A percentile compares a stretch with the other conserved stretches of the same genome.
These are phyloP conservation scores for Phrynocephalus versicolor DNA, from an alignment of 2,113 vertebrate species.

Conservation along the genomic window DNA sequence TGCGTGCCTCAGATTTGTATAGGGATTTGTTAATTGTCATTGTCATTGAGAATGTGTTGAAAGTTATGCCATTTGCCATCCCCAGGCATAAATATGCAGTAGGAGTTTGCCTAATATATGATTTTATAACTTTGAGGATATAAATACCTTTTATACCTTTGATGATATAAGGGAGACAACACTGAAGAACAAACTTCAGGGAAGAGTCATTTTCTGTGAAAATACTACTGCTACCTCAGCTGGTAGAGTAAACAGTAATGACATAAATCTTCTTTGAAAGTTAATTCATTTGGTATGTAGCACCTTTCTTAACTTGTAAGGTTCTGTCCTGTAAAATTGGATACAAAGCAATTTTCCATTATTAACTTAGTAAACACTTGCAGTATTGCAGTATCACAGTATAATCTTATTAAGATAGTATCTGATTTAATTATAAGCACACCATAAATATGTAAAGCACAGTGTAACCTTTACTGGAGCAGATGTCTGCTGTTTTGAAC, in stretches of 20 bases:
- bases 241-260: not conserved
- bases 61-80: too few species aligned
- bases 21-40: too few species aligned
- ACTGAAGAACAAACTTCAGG: not conserved
- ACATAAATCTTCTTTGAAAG: constrained; percentile 17
- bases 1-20: too few species aligned
- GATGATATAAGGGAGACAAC: constrained; percentile 43
- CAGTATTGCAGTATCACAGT: not conserved
- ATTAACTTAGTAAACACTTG: constrained; percentile 39
- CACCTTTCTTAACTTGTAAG: not conserved
- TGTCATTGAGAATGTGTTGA: too few species aligned
- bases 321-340: constrained; percentile 5
- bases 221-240: not conserved
- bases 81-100: too few species aligned
- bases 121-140: constrained; percentile 36
- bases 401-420: constrained; percentile 20
- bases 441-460: constrained; percentile 17
- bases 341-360: not conserved
- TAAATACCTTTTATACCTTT: constrained; percentile 16
- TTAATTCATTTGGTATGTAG: not conserved
- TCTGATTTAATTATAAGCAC: constrained; percentile 32
- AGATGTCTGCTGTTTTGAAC: constrained; percentile 55
- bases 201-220: not conserved
- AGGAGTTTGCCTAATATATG: too few species aligned
- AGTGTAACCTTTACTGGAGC: constrained; percentile 40